Conservation (phyloP, 2,113 vertebrate species). For the Burhinus oedicnemus region DNA sequence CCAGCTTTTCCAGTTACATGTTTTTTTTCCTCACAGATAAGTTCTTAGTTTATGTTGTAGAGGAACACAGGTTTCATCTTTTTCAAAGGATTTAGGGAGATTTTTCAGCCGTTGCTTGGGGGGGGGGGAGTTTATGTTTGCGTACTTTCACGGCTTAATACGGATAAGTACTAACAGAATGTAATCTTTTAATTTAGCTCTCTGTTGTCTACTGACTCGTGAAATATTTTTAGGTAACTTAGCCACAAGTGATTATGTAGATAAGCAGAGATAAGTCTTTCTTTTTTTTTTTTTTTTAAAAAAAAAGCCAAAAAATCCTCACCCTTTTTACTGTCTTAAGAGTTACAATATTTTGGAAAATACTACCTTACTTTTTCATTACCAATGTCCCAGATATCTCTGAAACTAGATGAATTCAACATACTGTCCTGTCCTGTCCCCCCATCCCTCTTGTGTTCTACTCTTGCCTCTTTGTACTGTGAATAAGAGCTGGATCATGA, state of each 20-base stretch:
- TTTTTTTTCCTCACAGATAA: background rate
- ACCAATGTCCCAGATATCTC: background rate
- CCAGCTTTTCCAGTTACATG: background rate
- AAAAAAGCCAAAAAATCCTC: no score
- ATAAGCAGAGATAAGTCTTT: background rate
- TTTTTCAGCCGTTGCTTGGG: background rate
- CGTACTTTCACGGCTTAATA: background rate
- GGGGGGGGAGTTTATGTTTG: background rate
- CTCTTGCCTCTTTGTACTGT: background rate
- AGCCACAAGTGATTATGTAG: constrained; percentile 18
- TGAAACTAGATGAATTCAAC: background rate
- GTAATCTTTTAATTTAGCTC: constrained; percentile 35
- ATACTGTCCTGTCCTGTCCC: background rate
- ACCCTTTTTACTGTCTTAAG: no score
- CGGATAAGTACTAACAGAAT: background rate
- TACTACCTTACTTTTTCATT: background rate
- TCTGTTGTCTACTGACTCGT: background rate
- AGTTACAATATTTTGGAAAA: background rate
- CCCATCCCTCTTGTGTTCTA: background rate
- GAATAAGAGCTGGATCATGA: background rate
- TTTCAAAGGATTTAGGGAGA: background rate
- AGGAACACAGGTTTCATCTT: background rate
- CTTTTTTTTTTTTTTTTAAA: no score
- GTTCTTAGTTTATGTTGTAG: background rate
- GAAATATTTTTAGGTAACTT: constrained; percentile 50